These are phyloP conservation scores for Myripristis murdjan DNA, from an alignment of 2,797 vertebrate genomes.

Conservation along the genomic window DNA sequence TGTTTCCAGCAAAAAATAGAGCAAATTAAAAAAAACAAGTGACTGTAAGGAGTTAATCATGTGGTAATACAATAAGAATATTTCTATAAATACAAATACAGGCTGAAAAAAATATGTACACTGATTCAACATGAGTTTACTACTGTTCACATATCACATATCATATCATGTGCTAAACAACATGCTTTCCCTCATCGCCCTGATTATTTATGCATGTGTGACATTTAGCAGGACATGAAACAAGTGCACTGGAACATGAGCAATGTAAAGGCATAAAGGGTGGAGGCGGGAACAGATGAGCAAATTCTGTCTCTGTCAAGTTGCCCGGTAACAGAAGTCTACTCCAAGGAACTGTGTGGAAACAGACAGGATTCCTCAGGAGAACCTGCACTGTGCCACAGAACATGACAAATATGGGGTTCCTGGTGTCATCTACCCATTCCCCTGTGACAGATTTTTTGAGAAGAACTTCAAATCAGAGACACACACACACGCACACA, in stretches of 20 bases:
- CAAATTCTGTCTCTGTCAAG: conserved; percentile 74
- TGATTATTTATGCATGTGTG: conserved; percentile 64
- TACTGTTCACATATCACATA: conserved; percentile 21
- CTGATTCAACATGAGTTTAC: conserved; percentile 33
- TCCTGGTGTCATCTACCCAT: conserved; percentile 33
- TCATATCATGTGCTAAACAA: conserved; percentile 33
- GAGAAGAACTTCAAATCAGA: conserved; percentile 23
- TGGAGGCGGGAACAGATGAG: conserved; percentile 79
- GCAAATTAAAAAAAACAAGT: conserved; percentile 34
- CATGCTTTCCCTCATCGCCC: conserved; percentile 28
- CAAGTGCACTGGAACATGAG: conserved; percentile 65
- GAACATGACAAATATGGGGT: conserved; percentile 39
- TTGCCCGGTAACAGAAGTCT: conserved; percentile 81
- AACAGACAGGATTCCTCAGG: conserved; percentile 67
- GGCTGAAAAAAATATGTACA: conserved; percentile 17
- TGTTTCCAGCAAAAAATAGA: background rate
- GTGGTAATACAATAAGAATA: conserved; percentile 7
- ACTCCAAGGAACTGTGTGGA: conserved; percentile 57
- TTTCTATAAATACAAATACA: conserved; percentile 18
- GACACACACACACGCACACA: too few relatives aligned
- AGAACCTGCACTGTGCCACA: conserved; percentile 52
- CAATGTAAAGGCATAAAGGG: conserved; percentile 69
- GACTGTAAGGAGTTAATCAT: conserved; percentile 18
- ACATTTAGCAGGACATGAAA: conserved; percentile 73
- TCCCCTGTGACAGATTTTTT: conserved; percentile 11